phyloP scores from a whole-genome alignment of 2,888 invertebrate species.

The Plebejus melissa region DNA sequence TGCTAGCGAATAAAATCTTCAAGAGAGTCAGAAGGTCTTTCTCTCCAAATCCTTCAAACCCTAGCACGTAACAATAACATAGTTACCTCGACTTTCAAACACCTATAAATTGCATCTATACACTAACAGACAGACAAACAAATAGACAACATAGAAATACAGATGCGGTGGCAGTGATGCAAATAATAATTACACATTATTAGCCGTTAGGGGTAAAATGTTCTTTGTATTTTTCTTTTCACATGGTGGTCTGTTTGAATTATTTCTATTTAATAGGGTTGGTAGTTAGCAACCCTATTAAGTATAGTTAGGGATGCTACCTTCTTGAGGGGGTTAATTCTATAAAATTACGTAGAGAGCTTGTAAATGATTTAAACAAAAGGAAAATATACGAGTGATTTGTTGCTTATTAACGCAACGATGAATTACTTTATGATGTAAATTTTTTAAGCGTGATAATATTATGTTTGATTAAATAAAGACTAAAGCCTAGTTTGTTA shows the following conservation, averaged over 20 bases:
- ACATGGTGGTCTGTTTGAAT: slow-evolving; percentile 21
- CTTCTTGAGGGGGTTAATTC: slow-evolving; percentile 4
- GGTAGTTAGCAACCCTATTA: slow-evolving; percentile 3
- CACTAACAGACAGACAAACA: slow-evolving; percentile 30
- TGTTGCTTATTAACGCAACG: neutral
- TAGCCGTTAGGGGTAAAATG: slow-evolving; percentile 30
- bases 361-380: slow-evolving; percentile 12
- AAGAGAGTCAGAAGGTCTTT: no score
- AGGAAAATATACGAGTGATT: neutral
- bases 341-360: slow-evolving; percentile 8
- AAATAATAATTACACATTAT: slow-evolving; percentile 34
- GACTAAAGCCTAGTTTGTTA: neutral
- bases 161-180: slow-evolving; percentile 36
- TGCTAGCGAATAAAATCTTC: no score
- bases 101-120: neutral
- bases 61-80: no score
- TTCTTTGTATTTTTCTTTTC: slow-evolving; percentile 28
- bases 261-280: slow-evolving; percentile 21
- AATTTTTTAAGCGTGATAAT: neutral
- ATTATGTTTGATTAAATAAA: neutral
- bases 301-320: slow-evolving; percentile 9
- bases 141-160: slow-evolving; percentile 30
- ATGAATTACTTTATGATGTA: neutral
- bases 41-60: no score
- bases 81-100: neutral